A percentile compares a stretch with the other conserved stretches of the same genome.
Conservation (phyloP, 2,113 vertebrate species). For the Sphyrna mokarran region DNA sequence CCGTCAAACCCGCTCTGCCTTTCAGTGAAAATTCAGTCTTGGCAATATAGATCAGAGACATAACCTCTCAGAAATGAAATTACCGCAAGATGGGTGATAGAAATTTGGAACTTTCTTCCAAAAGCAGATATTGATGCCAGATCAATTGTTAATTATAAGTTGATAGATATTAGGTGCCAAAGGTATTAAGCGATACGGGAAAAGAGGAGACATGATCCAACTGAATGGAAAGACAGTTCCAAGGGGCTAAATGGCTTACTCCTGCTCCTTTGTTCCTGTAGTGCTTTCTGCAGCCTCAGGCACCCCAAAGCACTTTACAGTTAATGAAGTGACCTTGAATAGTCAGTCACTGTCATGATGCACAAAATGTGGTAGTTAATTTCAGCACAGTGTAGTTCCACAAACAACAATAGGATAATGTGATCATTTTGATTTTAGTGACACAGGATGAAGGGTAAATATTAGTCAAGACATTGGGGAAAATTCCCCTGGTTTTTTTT, state of each 20-base stretch:
- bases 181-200: neutral
- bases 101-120: no score
- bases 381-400: neutral
- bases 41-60: neutral
- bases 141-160: no score
- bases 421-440: neutral
- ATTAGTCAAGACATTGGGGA: neutral
- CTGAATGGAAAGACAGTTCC: neutral
- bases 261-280: neutral
- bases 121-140: no score
- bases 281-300: neutral
- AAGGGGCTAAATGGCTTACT: neutral
- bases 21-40: neutral
- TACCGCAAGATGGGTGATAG: no score
- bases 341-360: neutral
- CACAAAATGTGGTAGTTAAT: neutral
- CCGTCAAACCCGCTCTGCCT: neutral
- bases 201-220: neutral
- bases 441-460: neutral
- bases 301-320: neutral
- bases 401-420: neutral
- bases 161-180: neutral
- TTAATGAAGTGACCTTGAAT: neutral
- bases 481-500: neutral
- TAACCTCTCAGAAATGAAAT: no score